These are phyloP conservation scores for Tragelaphus imberbis DNA, from an alignment of 2,113 vertebrate species.

Conservation along the genomic window DNA sequence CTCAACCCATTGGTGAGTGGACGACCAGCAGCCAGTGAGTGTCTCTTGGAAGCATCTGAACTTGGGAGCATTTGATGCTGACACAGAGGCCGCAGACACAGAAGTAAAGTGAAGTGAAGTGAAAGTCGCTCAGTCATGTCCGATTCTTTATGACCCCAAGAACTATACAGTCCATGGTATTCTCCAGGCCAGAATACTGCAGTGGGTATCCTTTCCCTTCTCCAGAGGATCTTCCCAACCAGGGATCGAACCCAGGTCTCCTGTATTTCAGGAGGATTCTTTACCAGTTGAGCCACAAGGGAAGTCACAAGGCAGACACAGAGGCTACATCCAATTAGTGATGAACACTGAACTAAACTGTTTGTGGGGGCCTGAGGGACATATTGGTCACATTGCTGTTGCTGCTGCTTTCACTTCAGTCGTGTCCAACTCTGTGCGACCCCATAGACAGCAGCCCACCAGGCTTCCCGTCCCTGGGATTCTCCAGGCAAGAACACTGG, in stretches of 20 bases:
- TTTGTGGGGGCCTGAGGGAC: background rate
- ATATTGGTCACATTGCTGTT: background rate
- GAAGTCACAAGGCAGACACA: background rate
- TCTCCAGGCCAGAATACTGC: background rate
- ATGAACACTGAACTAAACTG: background rate
- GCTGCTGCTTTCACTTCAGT: too few species aligned
- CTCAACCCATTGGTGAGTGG: background rate
- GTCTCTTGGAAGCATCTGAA: background rate
- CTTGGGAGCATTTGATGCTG: background rate
- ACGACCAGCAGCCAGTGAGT: background rate
- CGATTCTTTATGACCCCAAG: fast-evolving
- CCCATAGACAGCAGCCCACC: too few species aligned
- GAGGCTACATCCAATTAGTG: background rate
- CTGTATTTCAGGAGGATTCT: background rate
- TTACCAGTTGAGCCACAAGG: background rate
- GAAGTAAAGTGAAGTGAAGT: background rate
- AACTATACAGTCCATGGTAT: background rate
- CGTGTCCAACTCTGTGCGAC: too few species aligned
- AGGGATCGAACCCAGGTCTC: background rate
- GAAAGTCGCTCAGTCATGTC: background rate
- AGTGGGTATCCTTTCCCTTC: background rate
- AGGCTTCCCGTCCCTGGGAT: too few species aligned
- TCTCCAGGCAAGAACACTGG: too few species aligned
- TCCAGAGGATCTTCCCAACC: background rate
- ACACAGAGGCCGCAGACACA: background rate